Evolutionary conservation across 2,797 vertebrate species (phyloP).

Genomic region (Fistularia commersonii): DNA sequence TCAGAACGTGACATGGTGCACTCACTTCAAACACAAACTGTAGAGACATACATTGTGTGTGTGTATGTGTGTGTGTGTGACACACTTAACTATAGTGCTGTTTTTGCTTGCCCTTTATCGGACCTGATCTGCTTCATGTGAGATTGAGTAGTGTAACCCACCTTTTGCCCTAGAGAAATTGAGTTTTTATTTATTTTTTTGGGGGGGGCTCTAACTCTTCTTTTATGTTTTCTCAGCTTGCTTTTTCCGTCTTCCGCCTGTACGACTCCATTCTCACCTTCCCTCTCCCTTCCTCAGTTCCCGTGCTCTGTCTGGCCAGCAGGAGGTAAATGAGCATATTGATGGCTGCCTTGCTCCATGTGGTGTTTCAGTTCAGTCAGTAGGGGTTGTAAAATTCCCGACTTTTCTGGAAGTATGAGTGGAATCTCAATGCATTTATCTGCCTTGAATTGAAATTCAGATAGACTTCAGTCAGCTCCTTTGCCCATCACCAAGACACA

Average conservation of each 20-base stretch:
- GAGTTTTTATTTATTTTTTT: too few relatives aligned
- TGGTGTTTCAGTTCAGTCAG: slow-evolving; percentile 25
- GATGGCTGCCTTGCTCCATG: slow-evolving; percentile 26
- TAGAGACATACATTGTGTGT: too few relatives aligned
- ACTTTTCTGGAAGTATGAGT: slow-evolving; percentile 40
- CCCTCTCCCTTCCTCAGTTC: neutral
- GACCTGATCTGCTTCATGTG: slow-evolving; percentile 46
- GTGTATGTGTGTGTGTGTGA: too few relatives aligned
- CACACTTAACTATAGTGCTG: too few relatives aligned
- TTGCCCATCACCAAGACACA: slow-evolving; percentile 11
- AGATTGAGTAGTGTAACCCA: slow-evolving; percentile 28
- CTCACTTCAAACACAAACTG: too few relatives aligned
- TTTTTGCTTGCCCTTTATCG: slow-evolving; percentile 16
- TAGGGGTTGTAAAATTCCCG: slow-evolving; percentile 14
- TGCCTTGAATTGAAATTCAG: slow-evolving; percentile 48
- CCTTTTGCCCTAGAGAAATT: too few relatives aligned
- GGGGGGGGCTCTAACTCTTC: neutral
- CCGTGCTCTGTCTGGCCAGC: slow-evolving; percentile 12
- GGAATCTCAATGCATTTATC: slow-evolving; percentile 51
- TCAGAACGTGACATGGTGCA: too few relatives aligned
- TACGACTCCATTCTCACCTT: slow-evolving; percentile 13
- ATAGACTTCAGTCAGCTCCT: slow-evolving; percentile 27
- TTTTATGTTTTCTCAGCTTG: neutral
- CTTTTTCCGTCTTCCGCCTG: slow-evolving; percentile 21
- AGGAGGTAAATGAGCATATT: slow-evolving; percentile 38